phyloP scores from a whole-genome alignment of 2,113 vertebrate species.

The Heteronetta atricapilla region DNA sequence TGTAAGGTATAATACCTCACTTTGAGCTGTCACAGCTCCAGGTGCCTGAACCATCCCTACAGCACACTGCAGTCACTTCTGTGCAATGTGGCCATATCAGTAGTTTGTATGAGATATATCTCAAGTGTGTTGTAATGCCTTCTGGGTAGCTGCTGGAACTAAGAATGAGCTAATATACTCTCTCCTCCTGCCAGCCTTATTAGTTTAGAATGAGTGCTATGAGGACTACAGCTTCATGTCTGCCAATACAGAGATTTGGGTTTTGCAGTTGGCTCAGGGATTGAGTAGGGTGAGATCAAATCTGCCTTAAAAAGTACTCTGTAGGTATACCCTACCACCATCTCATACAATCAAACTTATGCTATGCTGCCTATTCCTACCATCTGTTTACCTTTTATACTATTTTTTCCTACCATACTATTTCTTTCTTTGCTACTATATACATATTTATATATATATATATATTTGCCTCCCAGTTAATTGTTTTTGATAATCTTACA shows the following conservation, averaged over 20 bases:
- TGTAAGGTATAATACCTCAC: constrained; percentile 8
- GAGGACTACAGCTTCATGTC: constrained; percentile 17
- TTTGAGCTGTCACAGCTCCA: constrained; percentile 34
- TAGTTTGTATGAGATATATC: constrained; percentile 30
- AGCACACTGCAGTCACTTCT: constrained; percentile 21
- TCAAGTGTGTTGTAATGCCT: constrained; percentile 62
- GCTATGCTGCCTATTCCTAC: background rate
- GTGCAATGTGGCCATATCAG: background rate
- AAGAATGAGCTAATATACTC: constrained; percentile 65
- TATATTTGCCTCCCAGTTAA: background rate
- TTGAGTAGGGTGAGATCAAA: background rate
- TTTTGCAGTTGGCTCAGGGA: constrained; percentile 33
- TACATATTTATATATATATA: background rate
- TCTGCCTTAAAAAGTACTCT: constrained; percentile 23
- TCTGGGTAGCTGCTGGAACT: constrained; percentile 67
- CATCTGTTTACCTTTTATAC: background rate
- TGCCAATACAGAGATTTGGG: constrained; percentile 53
- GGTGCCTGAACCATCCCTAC: background rate
- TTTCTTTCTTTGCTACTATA: background rate
- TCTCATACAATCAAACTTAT: background rate
- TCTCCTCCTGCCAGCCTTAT: constrained; percentile 60
- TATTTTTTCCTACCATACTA: background rate
- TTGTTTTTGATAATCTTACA: constrained; percentile 6
- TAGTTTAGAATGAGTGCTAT: constrained; percentile 58
- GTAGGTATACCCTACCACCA: background rate